Base-by-base conservation (phyloP, 1,140 invertebrate species). In the honey bee (Apis mellifera) region DNA sequence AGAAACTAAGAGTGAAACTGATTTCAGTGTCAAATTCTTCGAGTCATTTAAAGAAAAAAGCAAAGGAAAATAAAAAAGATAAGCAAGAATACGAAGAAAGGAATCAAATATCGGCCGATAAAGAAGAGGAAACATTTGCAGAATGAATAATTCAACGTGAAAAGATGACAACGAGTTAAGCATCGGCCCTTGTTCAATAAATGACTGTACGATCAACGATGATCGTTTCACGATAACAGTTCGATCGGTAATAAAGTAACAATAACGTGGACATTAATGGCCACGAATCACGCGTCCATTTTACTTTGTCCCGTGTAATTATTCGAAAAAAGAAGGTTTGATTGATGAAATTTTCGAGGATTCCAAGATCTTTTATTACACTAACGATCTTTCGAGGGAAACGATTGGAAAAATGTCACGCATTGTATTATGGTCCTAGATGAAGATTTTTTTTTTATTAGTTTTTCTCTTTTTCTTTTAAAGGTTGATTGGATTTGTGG, bases 61-160 rank as follows among this genome's bases (percentile, higher is more conserved):
- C 9, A 68, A 32, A 65, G 17, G 26, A 32, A 32, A n/a, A 32
- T 17, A 32, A 15, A n/a, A 19, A 11, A 68, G 19, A 17, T 1
- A 21, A 21, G 42, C 19, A 9, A 48, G 21, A 52, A 70, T 48
- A 66, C 52, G 11, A 3, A 54, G 3, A 13, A 12, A 7, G 19
- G 2, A n/a, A 19, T 9, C 32, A 8, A 12, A 42, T 15, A 72
- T 21, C 42, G 11, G n/a, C 3, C 15, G 54, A n/a, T 9, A 1
- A 7, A 50, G 26, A 19, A 23, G 21, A 17, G 59, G 48, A 54
- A 48, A 79, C 23, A 42, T 54, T 32, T 42, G 42, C 23, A 54
- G 23, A 26, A 52, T 60, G 65, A 64, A 73, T 79, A 55, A 79
- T 79, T 73, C 5, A 79, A 73, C 0, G n/a, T n/a, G n/a, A 52